Evolutionary conservation across 2,797 vertebrate species (phyloP).

Genomic region (Acipenser ruthenus): DNA sequence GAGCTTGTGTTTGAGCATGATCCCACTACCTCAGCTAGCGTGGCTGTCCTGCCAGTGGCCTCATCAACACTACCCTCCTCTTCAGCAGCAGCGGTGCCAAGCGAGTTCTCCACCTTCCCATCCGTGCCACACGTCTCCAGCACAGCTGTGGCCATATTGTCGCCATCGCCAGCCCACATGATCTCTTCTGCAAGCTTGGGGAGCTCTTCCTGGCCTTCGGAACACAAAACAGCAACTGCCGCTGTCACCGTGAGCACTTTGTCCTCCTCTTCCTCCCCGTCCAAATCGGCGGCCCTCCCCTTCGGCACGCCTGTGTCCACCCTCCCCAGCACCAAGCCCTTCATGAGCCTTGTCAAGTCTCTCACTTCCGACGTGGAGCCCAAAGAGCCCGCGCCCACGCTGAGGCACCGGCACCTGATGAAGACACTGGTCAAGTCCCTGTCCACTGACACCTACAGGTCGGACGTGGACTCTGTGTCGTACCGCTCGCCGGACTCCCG

Average conservation of each 20-base stretch:
- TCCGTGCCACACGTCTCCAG: constrained; percentile 35
- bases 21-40: constrained; percentile 41
- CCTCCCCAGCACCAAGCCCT: constrained; percentile 68
- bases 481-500: constrained; percentile 75
- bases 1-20: constrained; percentile 73
- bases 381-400: constrained; percentile 60
- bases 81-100: constrained; percentile 34
- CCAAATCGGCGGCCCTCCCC: constrained; percentile 65
- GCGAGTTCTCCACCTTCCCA: constrained; percentile 26
- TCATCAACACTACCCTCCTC: constrained; percentile 36
- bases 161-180: constrained; percentile 41
- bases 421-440: constrained; percentile 90
- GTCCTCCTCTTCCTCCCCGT: constrained; percentile 65
- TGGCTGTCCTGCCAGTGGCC: constrained; percentile 36
- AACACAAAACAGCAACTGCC: constrained; percentile 50
- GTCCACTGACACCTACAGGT: constrained; percentile 82
- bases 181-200: constrained; percentile 49
- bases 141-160: constrained; percentile 48
- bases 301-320: constrained; percentile 52
- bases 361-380: constrained; percentile 79
- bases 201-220: constrained; percentile 68
- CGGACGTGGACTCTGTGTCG: constrained; percentile 66
- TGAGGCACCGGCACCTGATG: constrained; percentile 81
- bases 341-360: constrained; percentile 77
- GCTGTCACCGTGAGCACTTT: constrained; percentile 36